Conservation (phyloP, 2,797 vertebrate genomes). For the Malurus leucopterus region DNA sequence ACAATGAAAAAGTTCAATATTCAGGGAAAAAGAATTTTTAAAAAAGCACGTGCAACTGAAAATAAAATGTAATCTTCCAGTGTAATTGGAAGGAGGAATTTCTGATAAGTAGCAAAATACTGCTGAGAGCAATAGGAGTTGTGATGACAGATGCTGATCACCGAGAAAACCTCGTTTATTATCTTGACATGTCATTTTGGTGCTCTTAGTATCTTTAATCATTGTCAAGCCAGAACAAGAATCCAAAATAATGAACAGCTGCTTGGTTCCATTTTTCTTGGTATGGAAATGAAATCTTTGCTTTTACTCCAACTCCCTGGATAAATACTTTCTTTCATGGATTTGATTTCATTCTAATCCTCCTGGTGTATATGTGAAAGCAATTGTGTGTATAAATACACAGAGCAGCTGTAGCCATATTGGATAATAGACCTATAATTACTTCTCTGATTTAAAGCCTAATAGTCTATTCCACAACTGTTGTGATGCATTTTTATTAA, state of each 20-base stretch:
- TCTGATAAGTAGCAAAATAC: not conserved
- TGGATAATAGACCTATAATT: conserved; percentile 70
- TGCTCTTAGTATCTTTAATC: conserved; percentile 10
- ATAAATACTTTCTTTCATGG: conserved; percentile 39
- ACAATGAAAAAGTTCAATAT: not conserved
- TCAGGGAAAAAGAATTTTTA: fast-evolving
- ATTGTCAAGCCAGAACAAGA: conserved; percentile 14
- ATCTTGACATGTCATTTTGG: not conserved
- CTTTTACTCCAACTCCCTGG: conserved; percentile 14
- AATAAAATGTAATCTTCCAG: not conserved
- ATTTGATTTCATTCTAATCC: conserved; percentile 49
- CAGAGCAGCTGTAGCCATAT: conserved; percentile 58
- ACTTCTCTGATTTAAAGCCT: conserved; percentile 66
- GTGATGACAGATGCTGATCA: not conserved
- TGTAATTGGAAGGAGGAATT: not conserved
- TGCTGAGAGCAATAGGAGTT: not conserved
- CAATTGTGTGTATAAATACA: conserved; percentile 35
- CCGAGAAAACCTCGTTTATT: not conserved
- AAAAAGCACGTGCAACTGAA: not conserved
- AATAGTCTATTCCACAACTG: conserved; percentile 58
- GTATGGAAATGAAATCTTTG: conserved; percentile 27
- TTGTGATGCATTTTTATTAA: conserved; percentile 69
- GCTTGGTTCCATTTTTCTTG: not conserved
- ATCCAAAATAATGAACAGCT: conserved; percentile 39
- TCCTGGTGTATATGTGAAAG: conserved; percentile 21